Evolutionary conservation across 2,888 invertebrate genomes (phyloP), one percentile per base, ranked within the genome.

Genomic region (Scaptomyza parva): DNA sequence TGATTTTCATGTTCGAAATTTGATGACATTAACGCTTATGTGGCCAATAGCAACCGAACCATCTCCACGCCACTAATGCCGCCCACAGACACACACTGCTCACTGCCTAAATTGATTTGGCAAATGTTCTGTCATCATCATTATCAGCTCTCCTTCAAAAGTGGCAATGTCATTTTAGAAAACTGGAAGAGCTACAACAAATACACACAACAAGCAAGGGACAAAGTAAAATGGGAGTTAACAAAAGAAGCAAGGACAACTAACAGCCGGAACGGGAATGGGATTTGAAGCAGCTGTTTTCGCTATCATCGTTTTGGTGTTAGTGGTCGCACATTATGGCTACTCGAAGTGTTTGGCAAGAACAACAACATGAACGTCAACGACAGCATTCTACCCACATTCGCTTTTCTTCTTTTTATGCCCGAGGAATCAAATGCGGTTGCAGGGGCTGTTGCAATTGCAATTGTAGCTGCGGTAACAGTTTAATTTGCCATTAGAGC

Each of bases 71-170:
- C 53, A 20, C n/a, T 24, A 39, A 22, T 33, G 43, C 57, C 14
- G 14, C 20, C 30, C n/a, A 33, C 30, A 8, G 9, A 53, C 17
- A 44, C 59, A 45, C 67, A 37, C 59, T n/a, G 64, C 39, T 33
- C 33, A 37, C 20, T 17, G 26, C 26, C 22, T 37, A 75, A 85
- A 82, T 87, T 85, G 86, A 85, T 87, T 87, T 71, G 76, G 67
- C 69, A 78, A 82, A 69, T 86, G 78, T 74, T 69, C 71, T 51
- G 69, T 61, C 88, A 87, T 82, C 76, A 82, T 68, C 81, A 85
- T 82, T 85, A 87, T 78, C 88, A 78, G 61, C 28, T 71, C 53
- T 55, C 45, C 59, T 52, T 51, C 52, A 40, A 68, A 72, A 73
- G 48, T 67, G 78, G 60, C 63, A 61, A 61, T 71, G 86, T 58